Evolutionary conservation across 2,797 vertebrate species (phyloP).

Genomic region (Melanotaenia trifasciata): DNA sequence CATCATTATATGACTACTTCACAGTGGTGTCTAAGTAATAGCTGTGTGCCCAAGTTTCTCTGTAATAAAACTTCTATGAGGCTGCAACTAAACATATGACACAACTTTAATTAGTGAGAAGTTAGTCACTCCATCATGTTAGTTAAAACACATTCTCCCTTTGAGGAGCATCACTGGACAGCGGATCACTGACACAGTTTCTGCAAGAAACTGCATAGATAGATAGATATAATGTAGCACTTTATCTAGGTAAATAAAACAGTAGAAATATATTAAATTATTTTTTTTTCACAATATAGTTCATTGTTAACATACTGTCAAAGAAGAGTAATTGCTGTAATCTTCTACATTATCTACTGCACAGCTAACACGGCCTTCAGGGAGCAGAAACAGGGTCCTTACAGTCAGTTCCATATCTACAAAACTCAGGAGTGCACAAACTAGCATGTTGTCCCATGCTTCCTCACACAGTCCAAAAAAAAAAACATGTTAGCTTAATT

Average conservation of each 20-base stretch:
- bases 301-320: background rate
- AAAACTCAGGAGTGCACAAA: background rate
- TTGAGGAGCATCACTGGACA: constrained; percentile 41
- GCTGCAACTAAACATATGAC: constrained; percentile 63
- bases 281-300: too few relatives aligned
- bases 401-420: background rate
- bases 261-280: too few relatives aligned
- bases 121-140: constrained; percentile 61
- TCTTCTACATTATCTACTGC: background rate
- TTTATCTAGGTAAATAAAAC: too few relatives aligned
- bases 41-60: constrained; percentile 45
- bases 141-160: constrained; percentile 50
- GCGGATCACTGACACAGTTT: constrained; percentile 49
- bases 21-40: constrained; percentile 66
- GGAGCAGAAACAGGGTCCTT: background rate
- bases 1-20: constrained; percentile 64
- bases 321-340: background rate
- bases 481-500: background rate
- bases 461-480: background rate
- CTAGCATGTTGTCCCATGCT: background rate
- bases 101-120: constrained; percentile 60
- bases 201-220: constrained; percentile 40
- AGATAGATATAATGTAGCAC: too few relatives aligned
- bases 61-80: constrained; percentile 60
- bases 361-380: background rate